Evolutionary conservation across 2,797 vertebrate genomes (phyloP).

Genomic region (Acrossocheilus wenchowensis): DNA sequence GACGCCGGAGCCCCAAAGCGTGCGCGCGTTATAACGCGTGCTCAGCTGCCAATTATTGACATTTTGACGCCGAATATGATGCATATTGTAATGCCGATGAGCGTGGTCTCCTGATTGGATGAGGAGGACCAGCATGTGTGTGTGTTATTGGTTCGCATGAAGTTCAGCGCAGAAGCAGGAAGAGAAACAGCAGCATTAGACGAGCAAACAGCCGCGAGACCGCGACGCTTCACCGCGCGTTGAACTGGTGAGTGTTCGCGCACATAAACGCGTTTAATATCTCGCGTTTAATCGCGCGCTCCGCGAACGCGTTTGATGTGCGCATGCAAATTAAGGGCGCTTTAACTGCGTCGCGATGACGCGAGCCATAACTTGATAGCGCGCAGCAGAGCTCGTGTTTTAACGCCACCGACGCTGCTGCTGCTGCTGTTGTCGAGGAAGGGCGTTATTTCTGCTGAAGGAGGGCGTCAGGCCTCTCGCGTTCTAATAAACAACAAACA

Average conservation of each 20-base stretch:
- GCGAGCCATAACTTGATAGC: background rate
- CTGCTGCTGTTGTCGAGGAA: conserved; percentile 23
- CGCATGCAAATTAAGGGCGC: conserved; percentile 21
- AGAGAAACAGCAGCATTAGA: conserved; percentile 61
- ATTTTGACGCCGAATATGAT: background rate
- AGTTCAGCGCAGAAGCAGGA: conserved; percentile 76
- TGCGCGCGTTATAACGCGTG: background rate
- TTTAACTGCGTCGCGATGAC: conserved; percentile 7
- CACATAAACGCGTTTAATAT: background rate
- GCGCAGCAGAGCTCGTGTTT: background rate
- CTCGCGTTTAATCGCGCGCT: background rate
- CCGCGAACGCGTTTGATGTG: conserved; percentile 19
- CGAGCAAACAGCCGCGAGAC: conserved; percentile 11
- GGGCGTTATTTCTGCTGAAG: conserved; percentile 44
- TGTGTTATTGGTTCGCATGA: conserved; percentile 69
- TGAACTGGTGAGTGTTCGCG: conserved; percentile 19
- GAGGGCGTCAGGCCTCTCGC: conserved; percentile 53
- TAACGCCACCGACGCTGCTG: background rate
- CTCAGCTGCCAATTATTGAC: background rate
- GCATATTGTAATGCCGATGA: background rate
- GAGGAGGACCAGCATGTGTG: conserved; percentile 56
- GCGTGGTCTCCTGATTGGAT: conserved; percentile 60
- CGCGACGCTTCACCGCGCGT: conserved; percentile 29
- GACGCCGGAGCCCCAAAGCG: background rate
- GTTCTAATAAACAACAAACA: background rate